Percentiles rank a stretch among this genome's conserved stretches.
phyloP scores from a whole-genome alignment of 2,888 invertebrate species.

The Meteorus colon region DNA sequence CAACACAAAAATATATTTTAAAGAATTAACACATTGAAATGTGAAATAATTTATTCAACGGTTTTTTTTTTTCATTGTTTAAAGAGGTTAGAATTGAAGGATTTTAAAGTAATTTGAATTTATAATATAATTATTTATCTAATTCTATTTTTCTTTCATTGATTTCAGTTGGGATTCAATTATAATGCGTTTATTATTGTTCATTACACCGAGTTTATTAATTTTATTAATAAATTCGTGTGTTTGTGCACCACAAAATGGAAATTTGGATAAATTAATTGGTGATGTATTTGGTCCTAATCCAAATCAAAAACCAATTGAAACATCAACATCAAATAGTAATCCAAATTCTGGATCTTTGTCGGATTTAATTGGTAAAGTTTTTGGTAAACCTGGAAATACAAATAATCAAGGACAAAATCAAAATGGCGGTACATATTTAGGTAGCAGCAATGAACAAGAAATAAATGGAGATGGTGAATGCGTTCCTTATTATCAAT shows the following conservation, averaged over 20 bases:
- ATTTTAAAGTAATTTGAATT: too few relatives aligned
- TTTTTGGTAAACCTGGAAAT: background rate
- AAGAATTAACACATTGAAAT: too few relatives aligned
- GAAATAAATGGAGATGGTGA: slow-evolving; percentile 73
- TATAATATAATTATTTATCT: too few relatives aligned
- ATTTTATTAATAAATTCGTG: background rate
- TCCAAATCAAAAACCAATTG: slow-evolving; percentile 15
- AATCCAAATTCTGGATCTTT: slow-evolving; percentile 6
- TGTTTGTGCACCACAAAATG: background rate
- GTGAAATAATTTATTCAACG: too few relatives aligned
- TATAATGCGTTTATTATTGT: background rate
- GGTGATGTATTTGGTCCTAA: slow-evolving; percentile 1
- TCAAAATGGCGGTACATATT: slow-evolving; percentile 19
- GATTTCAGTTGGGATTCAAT: background rate
- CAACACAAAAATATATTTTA: too few relatives aligned
- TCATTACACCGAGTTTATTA: background rate
- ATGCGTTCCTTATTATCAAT: slow-evolving; percentile 86
- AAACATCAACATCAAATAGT: background rate
- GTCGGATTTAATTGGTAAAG: slow-evolving; percentile 11
- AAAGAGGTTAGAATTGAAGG: too few relatives aligned
- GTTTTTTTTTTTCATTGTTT: too few relatives aligned
- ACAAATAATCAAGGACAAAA: background rate
- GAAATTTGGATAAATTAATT: slow-evolving; percentile 22
- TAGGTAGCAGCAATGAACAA: slow-evolving; percentile 41
- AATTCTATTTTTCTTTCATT: background rate